A percentile compares a stretch with the other conserved stretches of the same genome.
Conservation (phyloP, 2,113 vertebrate genomes). For the Rattus rattus region DNA sequence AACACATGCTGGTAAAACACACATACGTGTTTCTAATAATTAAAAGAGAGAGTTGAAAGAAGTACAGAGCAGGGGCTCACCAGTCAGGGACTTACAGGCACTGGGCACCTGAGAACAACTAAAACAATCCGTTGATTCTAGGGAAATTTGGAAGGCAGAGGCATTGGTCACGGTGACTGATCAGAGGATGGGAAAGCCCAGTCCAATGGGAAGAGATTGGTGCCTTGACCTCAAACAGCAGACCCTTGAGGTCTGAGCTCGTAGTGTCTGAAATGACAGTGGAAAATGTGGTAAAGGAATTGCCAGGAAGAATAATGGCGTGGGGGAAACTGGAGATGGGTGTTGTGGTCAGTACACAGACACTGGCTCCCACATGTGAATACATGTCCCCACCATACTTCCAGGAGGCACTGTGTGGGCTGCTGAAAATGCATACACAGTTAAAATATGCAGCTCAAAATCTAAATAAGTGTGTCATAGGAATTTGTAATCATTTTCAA, state of each 20-base stretch:
- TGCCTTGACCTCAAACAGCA: not conserved
- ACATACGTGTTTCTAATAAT: not conserved
- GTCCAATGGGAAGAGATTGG: too few species aligned
- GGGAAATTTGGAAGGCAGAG: not conserved
- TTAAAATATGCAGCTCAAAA: not conserved
- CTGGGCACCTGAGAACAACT: not conserved
- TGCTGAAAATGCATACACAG: not conserved
- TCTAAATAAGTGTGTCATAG: not conserved
- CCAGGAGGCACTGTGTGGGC: not conserved
- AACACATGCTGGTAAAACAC: not conserved
- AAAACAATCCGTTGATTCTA: not conserved
- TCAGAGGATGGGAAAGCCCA: not conserved
- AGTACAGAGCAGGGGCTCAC: not conserved
- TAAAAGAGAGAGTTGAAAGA: not conserved
- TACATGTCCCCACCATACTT: rapidly evolving
- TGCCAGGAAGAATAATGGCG: not conserved
- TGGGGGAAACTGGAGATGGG: not conserved
- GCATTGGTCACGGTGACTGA: not conserved
- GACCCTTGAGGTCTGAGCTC: not conserved
- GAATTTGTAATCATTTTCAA: not conserved
- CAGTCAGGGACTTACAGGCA: not conserved
- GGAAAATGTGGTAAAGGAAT: not conserved
- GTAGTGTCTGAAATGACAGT: not conserved
- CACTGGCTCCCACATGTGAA: rapidly evolving
- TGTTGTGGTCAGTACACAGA: not conserved